phyloP scores from a whole-genome alignment of 2,888 invertebrate genomes.

The Hydropsyche betteni region DNA sequence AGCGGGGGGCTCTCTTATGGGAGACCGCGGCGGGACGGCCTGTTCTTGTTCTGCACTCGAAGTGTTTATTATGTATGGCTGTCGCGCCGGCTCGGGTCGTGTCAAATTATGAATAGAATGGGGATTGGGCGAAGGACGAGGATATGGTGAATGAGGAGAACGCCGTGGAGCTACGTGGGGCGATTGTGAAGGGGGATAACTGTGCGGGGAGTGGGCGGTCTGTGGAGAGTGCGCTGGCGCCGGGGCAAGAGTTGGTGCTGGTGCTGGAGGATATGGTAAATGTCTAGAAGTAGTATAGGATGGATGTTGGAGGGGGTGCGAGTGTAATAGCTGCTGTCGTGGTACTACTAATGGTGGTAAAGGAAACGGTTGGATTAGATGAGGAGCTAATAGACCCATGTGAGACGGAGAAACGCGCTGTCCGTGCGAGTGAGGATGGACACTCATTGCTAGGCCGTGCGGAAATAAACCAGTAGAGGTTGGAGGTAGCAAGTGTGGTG shows the following conservation, averaged over 20 bases:
- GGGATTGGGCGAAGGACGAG: conserved; percentile 51
- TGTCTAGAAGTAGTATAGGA: conserved; percentile 38
- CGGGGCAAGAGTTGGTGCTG: conserved; percentile 57
- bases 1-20: conserved; percentile 44
- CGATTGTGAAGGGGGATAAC: conserved; percentile 53
- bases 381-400: conserved; percentile 56
- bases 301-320: conserved; percentile 47
- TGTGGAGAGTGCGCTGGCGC: conserved; percentile 56
- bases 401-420: conserved; percentile 54
- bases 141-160: conserved; percentile 53
- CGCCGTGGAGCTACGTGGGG: conserved; percentile 51
- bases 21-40: conserved; percentile 45
- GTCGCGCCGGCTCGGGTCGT: conserved; percentile 52
- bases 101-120: conserved; percentile 51
- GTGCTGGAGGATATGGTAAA: conserved; percentile 54
- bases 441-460: conserved; percentile 53
- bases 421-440: conserved; percentile 43
- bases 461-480: conserved; percentile 49
- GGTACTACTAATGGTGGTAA: conserved; percentile 56
- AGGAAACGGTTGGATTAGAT: conserved; percentile 49
- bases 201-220: conserved; percentile 57
- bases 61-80: conserved; percentile 45
- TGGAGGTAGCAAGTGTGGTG: conserved; percentile 57
- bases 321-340: conserved; percentile 47
- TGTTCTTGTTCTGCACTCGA: conserved; percentile 43